Base-by-base conservation (phyloP, 1,140 invertebrate genomes). In the Apis laboriosa region DNA sequence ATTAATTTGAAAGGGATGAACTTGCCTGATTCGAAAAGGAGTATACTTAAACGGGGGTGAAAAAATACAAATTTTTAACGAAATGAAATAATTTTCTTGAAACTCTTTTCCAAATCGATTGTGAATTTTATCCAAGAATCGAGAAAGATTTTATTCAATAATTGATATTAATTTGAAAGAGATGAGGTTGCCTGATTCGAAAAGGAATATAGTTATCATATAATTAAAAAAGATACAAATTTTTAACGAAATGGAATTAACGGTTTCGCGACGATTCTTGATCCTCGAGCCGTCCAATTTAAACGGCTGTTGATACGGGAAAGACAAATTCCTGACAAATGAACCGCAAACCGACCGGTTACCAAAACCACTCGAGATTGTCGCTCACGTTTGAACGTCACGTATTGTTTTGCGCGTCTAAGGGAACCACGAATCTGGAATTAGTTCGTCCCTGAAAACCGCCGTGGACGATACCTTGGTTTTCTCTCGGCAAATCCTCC, bases 331-430 rank as follows among this genome's bases (percentile, higher is more conserved):
- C 67, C 64, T 77, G 86, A 80, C 85, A 86, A 90, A 89, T 86
- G 83, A 89, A 90, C 90, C 89, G 73, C 89, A 90, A 89, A 86
- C 86, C 83, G 72, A 88, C 78, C 72, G 55, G 72, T 71, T 68
- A 88, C 85, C 85, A 89, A 90, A 89, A 88, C 80, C 90, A 76
- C 87, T 77, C 76, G 81, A 81, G 75, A 88, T 90, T 60, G 86
- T 88, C 78, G 83, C 73, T 84, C 78, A 75, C 61, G 88, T 88
- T 86, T 85, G 81, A 90, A 87, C 84, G 81, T 86, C 86, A 68
- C 67, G 88, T 92, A 91, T 89, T 92, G 91, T 92, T 93, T 93
- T 92, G 92, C 84, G 82, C 81, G 81, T 90, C 90, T 91, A 81
- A 84, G 77, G 83, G 86, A 88, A 91, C 90, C 91, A 78, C 90